phyloP scores from a whole-genome alignment of 2,888 invertebrate species.

The Aplocera efformata region DNA sequence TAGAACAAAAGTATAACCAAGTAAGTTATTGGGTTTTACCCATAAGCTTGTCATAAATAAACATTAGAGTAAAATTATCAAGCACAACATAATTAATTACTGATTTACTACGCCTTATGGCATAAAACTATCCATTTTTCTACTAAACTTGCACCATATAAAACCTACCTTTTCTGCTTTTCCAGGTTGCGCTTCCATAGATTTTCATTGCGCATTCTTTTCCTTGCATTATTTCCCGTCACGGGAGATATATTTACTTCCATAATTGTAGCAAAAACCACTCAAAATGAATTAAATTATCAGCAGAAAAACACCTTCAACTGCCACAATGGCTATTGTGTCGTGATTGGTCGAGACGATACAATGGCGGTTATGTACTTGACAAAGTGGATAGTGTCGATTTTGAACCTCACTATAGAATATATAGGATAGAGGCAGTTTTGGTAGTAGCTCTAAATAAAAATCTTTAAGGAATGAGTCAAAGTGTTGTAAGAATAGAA shows the following conservation, averaged over 20 bases:
- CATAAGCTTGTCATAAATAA: background rate
- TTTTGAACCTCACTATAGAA: background rate
- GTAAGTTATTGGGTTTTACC: background rate
- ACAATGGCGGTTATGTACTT: background rate
- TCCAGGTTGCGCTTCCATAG: too few relatives aligned
- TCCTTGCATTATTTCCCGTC: too few relatives aligned
- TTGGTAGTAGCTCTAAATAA: background rate
- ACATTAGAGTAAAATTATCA: constrained; percentile 1
- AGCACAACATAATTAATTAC: constrained; percentile 1
- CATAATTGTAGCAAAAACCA: too few relatives aligned
- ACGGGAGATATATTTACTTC: too few relatives aligned
- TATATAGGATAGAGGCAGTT: background rate
- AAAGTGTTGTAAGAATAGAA: too few relatives aligned
- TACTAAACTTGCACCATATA: too few relatives aligned
- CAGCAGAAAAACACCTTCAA: constrained; percentile 14
- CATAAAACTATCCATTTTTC: too few relatives aligned
- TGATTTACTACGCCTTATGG: too few relatives aligned
- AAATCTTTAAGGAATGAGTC: background rate
- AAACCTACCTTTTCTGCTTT: too few relatives aligned
- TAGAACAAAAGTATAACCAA: background rate
- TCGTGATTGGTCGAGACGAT: background rate
- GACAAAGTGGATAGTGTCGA: background rate
- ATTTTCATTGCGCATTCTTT: too few relatives aligned
- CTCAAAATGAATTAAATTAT: too few relatives aligned
- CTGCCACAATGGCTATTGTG: constrained; percentile 4